phyloP scores from a whole-genome alignment of 1,140 invertebrate species.

The Calycopis cecrops region DNA sequence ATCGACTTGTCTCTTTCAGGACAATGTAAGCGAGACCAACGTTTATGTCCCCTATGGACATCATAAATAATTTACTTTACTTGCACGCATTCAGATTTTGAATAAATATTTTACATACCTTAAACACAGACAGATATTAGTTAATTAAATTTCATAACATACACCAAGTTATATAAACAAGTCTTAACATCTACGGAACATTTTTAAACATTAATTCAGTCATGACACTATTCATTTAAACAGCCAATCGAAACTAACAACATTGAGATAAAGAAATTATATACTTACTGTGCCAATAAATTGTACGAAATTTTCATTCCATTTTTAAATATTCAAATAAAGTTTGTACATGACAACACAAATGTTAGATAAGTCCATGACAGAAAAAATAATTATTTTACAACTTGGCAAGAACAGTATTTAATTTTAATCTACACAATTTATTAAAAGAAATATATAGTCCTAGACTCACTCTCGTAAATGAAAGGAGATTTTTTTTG shows the following conservation, averaged over 20 bases:
- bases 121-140: slow-evolving; percentile 11
- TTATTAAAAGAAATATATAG: too few relatives aligned
- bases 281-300: slow-evolving; percentile 11
- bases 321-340: neutral
- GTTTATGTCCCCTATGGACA: neutral
- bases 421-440: too few relatives aligned
- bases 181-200: too few relatives aligned
- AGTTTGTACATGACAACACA: slow-evolving; percentile 4
- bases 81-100: slow-evolving; percentile 12
- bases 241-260: slow-evolving; percentile 10
- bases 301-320: neutral
- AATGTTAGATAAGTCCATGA: neutral
- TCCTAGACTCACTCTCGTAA: too few relatives aligned
- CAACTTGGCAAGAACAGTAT: neutral
- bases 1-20: neutral
- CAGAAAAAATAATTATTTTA: too few relatives aligned
- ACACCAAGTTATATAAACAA: neutral
- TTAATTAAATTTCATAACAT: neutral
- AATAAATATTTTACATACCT: slow-evolving; percentile 3
- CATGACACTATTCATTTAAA: slow-evolving; percentile 1
- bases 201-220: slow-evolving; percentile 1
- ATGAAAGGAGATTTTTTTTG: too few relatives aligned
- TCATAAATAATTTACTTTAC: neutral
- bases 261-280: neutral
- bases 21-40: neutral